These are phyloP conservation scores for Mimumesa dahlbomi DNA, from an alignment of 2,888 invertebrate species.

Conservation along the genomic window DNA sequence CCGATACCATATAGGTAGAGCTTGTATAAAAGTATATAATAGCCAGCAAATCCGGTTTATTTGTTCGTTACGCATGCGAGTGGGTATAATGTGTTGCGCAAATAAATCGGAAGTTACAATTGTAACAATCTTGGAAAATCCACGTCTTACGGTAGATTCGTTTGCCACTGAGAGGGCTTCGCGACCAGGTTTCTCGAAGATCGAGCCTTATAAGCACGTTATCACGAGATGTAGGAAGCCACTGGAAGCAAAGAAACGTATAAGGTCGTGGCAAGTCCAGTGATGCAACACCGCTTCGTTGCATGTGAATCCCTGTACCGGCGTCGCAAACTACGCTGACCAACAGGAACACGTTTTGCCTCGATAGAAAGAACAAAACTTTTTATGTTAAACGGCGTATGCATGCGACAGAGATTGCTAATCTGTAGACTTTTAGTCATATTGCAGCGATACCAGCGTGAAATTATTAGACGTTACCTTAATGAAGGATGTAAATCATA, in stretches of 20 bases:
- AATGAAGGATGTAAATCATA: conserved; percentile 37
- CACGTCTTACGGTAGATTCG: conserved; percentile 32
- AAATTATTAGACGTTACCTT: conserved; percentile 30
- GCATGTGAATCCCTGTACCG: conserved; percentile 60
- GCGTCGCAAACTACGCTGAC: conserved; percentile 32
- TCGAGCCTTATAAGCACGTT: conserved; percentile 72
- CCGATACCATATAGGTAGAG: neutral
- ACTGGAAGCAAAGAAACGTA: conserved; percentile 67
- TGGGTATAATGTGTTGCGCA: conserved; percentile 17
- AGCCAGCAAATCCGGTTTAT: neutral
- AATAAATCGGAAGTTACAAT: conserved; percentile 51
- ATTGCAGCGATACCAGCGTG: conserved; percentile 1
- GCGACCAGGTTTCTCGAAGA: conserved; percentile 57
- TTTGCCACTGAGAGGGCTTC: conserved; percentile 16
- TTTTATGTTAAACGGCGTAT: conserved; percentile 23
- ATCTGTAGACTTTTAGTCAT: conserved; percentile 9
- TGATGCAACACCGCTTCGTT: conserved; percentile 64
- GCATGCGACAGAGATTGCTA: conserved; percentile 18
- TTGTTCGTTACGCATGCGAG: conserved; percentile 1
- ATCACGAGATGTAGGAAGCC: conserved; percentile 74
- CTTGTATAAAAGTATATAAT: neutral
- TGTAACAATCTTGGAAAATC: conserved; percentile 46
- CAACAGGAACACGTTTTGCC: conserved; percentile 47
- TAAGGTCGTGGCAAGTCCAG: conserved; percentile 63
- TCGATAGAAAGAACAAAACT: conserved; percentile 46